These are phyloP conservation scores for Cathartes aura DNA, from an alignment of 2,113 vertebrate species.

Conservation along the genomic window DNA sequence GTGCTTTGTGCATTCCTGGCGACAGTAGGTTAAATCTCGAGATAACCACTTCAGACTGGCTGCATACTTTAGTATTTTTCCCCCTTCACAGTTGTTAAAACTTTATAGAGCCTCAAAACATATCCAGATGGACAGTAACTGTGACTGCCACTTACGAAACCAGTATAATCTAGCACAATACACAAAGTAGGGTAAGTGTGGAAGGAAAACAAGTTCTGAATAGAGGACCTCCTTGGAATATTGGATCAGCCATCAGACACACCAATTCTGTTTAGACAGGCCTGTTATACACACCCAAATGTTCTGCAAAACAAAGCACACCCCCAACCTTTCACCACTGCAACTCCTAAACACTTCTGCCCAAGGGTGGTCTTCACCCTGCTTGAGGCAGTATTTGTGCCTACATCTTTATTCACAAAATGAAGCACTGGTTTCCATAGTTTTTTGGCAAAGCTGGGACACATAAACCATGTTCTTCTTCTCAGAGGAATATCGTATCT, in stretches of 20 bases:
- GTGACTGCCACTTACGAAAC: constrained; percentile 7
- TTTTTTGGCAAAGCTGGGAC: constrained; percentile 8
- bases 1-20: neutral
- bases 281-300: constrained; percentile 36
- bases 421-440: constrained; percentile 5
- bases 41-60: constrained; percentile 18
- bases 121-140: constrained; percentile 38
- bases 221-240: constrained; percentile 32
- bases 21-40: neutral
- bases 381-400: neutral
- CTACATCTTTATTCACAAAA: constrained; percentile 16
- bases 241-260: constrained; percentile 43
- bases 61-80: constrained; percentile 11
- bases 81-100: constrained; percentile 28
- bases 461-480: neutral
- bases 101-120: constrained; percentile 15
- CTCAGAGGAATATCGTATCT: neutral
- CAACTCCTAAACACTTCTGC: constrained; percentile 21
- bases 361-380: constrained; percentile 44
- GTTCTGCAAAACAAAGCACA: constrained; percentile 38
- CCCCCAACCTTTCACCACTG: neutral
- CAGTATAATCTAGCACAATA: constrained; percentile 25
- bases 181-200: neutral
- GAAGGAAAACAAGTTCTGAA: constrained; percentile 50
- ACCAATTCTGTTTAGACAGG: constrained; percentile 54